Base-by-base conservation (phyloP, 1,140 invertebrate genomes). In the Frieseomelitta varia region DNA sequence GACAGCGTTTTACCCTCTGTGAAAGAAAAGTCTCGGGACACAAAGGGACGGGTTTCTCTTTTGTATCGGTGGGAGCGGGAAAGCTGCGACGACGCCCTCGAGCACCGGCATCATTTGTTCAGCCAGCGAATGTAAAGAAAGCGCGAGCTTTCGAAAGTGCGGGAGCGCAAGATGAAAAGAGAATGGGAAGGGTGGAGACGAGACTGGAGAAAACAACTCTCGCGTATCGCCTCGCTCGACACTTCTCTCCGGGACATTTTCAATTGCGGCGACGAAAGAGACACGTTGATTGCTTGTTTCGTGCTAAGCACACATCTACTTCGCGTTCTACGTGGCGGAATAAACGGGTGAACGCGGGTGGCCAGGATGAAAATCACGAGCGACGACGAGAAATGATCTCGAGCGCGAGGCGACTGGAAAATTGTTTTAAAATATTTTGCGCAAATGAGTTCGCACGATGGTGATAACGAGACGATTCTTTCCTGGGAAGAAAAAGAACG, bases 81-180 rank as follows among this genome's bases (percentile, higher is more conserved):
- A 34, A 51, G 71, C 53, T 65, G 51, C 30, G 51, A 63, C 69
- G 72, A 21, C 61, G 24, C 73, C 80, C 73, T 67, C 47, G 73
- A 82, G 80, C 73, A 30, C 58, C 58, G 80, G 72, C 61, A 19
- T 81, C 80, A 19, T 81, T 81, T 81, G 72, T 76, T 55, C 47
- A 21, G n/a, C 8, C 68, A 4, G 10, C 71, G 68, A 73, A 53
- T 47, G 68, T 24, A 73, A 81, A 63, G 79, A 74, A 81, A 81
- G 79, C 69, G 3, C 21, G 39, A 47, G 79, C n/a, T 73, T 71
- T 80, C n/a, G n/a, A 65, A 34, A 51, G 47, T 19, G 73, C 30
- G 58, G n/a, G n/a, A 63, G 68, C n/a, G n/a, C 55, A 8, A 30
- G 69, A 55, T n/a, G 27, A 39, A 55, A 67, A 30, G 56, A 17